Conservation (phyloP, 92 coral and sea anemone species). For the Montipora capitata region DNA sequence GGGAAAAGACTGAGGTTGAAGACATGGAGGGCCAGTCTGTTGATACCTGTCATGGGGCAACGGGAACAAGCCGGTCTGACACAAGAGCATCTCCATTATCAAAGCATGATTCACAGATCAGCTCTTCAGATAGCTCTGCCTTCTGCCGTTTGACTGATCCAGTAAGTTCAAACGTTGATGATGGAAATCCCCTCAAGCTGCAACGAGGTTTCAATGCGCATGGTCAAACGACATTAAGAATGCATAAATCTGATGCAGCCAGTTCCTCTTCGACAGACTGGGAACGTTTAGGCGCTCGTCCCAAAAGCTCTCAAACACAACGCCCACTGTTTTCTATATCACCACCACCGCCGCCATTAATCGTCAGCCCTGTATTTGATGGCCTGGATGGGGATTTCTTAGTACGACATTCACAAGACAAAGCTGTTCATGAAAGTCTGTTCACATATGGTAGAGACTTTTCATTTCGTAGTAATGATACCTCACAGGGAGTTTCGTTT, state of each 20-base stretch:
- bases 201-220: not conserved
- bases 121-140: not conserved
- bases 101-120: not conserved
- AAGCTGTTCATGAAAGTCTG: conserved; percentile 5
- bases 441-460: not conserved
- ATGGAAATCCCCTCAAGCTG: no score
- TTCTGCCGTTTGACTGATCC: no score
- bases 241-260: not conserved
- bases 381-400: conserved; percentile 19
- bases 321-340: not conserved
- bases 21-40: no score
- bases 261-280: not conserved
- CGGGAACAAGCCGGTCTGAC: not conserved
- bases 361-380: not conserved
- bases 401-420: conserved; percentile 29
- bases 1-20: not conserved
- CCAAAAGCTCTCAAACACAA: no score
- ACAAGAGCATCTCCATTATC: not conserved
- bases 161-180: no score
- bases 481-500: conserved; percentile 5
- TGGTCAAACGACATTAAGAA: not conserved
- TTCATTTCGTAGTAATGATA: not conserved
- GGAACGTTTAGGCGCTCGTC: no score
- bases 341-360: not conserved
- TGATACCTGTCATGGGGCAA: not conserved